Percentiles rank a stretch among this genome's conserved stretches.
These are phyloP conservation scores for Exocentrus adspersus DNA, from an alignment of 2,888 invertebrate genomes.

Conservation along the genomic window DNA sequence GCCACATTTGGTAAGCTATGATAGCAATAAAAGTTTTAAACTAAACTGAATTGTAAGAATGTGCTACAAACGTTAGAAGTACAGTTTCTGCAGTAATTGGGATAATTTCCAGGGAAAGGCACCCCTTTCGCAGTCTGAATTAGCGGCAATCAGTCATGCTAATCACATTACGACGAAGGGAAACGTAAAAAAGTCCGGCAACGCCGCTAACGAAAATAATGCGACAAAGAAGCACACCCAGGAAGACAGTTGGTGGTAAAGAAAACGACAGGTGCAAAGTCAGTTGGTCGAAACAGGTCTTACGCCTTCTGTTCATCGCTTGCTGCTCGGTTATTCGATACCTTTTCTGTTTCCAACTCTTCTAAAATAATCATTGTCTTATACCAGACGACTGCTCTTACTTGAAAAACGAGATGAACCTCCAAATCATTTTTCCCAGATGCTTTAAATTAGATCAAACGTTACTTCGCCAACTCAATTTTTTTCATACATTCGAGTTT, in stretches of 20 bases:
- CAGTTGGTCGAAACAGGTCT: conserved; percentile 51
- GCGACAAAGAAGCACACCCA: conserved; percentile 26
- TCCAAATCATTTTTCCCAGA: too few species aligned
- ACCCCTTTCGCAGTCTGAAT: too few species aligned
- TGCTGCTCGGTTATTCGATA: conserved; percentile 30
- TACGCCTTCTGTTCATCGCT: conserved; percentile 45
- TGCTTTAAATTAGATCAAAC: too few species aligned
- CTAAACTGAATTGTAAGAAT: neutral
- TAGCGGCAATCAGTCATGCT: neutral
- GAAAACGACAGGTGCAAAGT: conserved; percentile 51
- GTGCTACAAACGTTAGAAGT: neutral
- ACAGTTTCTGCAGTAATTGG: too few species aligned
- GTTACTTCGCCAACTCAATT: too few species aligned
- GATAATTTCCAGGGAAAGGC: too few species aligned
- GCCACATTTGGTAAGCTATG: neutral
- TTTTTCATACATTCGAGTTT: too few species aligned
- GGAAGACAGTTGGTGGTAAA: conserved; percentile 50
- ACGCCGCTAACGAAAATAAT: conserved; percentile 31
- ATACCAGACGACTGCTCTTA: too few species aligned
- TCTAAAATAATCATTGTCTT: too few species aligned
- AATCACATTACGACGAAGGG: neutral
- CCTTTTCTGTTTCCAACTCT: conserved; percentile 17
- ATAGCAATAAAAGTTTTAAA: neutral
- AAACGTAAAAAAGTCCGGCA: conserved; percentile 33
- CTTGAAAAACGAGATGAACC: too few species aligned